Base-by-base conservation (phyloP, 2,113 vertebrate species). In the Struthio camelus region DNA sequence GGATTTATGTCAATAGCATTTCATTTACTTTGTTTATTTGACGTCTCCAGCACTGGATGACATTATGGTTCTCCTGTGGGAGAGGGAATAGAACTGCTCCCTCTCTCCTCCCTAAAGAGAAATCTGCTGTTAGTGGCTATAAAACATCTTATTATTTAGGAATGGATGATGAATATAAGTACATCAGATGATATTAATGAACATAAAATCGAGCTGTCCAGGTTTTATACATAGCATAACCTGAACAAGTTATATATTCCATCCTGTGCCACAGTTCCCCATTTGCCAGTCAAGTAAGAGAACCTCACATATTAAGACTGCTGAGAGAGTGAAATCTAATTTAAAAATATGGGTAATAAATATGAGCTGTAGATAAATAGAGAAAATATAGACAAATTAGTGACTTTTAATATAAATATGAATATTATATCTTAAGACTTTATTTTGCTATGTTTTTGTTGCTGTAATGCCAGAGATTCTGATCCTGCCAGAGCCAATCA, bases 401-500 rank as follows among this genome's bases (percentile, higher is more conserved):
- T 53, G 46, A 56, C 10, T 62, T 87, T 30, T 44, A 67, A 50
- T 13, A 30, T 58, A 83, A 86, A 75, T 81, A 61, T n/a, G 14
- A 81, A 84, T 81, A 20, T 10, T 54, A 11, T 48, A 30, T 79
- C 78, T 36, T 24, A 77, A 92, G 79, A 58, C 42, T 67, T 91
- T 58, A 58, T 72, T 83, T 92, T 86, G 59, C 34, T 69, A 5
- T 73, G 36, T 90, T 93, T 79, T 2, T 11, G 51, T 76, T 89
- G 25, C 14, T 51, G 14, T 40, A 81, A 81, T 56, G 36, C 6
- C 70, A 92, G 61, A 48, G 86, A 84, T 69, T 89, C 69, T 82
- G 48, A 87, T 87, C 30, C 77, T 92, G 84, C 8, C 77, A 89
- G 48, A 92, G 18, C 51, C 80, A 94, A 93, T 92, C 80, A 84